These are phyloP conservation scores for Gallinago media DNA, from an alignment of 2,113 vertebrate genomes.

Conservation along the genomic window DNA sequence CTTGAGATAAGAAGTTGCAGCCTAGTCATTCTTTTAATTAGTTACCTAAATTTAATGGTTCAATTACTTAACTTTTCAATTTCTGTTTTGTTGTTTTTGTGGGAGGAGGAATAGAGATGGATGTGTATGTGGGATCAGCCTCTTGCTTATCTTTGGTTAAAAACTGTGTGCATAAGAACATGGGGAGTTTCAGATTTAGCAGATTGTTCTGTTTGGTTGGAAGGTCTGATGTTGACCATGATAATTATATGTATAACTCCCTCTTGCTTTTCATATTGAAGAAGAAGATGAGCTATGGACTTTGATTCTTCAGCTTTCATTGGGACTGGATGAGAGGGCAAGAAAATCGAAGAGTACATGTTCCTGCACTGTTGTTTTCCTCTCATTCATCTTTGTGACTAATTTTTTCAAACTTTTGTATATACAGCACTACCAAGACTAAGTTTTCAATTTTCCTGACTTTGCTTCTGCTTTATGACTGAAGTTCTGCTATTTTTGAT, in stretches of 20 bases:
- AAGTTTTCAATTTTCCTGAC: background rate
- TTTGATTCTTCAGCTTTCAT: background rate
- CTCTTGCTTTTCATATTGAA: background rate
- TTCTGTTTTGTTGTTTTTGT: background rate
- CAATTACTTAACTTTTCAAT: background rate
- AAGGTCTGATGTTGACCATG: background rate
- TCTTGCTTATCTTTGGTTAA: background rate
- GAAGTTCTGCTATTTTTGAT: background rate
- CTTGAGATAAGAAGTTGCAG: background rate
- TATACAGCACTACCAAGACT: background rate
- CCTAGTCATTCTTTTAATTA: background rate
- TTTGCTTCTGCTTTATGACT: background rate
- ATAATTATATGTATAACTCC: background rate
- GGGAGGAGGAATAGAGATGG: background rate
- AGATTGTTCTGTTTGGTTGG: background rate
- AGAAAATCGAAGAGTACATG: accelerated
- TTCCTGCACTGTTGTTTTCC: background rate
- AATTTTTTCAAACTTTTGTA: background rate
- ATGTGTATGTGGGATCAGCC: background rate
- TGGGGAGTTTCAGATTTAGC: background rate
- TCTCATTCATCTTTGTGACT: background rate
- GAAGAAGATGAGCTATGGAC: background rate
- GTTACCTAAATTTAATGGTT: background rate
- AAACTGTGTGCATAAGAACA: background rate
- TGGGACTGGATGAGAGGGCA: background rate